Evolutionary conservation across 1,140 invertebrate species (phyloP).

Genomic region (Bursaphelenchus mucronatus): DNA sequence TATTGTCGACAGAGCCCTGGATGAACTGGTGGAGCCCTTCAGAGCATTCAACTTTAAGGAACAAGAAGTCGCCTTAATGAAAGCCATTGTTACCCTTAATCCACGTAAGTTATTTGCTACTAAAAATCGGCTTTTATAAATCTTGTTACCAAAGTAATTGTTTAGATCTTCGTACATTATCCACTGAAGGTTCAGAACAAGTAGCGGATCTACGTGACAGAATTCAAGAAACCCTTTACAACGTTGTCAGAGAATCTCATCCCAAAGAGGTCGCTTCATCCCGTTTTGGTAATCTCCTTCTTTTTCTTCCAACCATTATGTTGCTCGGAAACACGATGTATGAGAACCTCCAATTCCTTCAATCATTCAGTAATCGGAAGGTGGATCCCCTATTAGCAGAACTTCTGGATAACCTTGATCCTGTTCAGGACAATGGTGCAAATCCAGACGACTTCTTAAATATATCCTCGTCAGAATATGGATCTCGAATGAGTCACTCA

Average conservation of each 20-base stretch:
- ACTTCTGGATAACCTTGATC: conserved; percentile 46
- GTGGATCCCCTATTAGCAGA: conserved; percentile 55
- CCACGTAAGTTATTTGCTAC: conserved; percentile 40
- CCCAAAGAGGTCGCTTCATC: conserved; percentile 60
- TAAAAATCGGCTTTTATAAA: no score
- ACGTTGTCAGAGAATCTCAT: conserved; percentile 60
- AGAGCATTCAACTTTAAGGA: conserved; percentile 58
- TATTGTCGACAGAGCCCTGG: conserved; percentile 55
- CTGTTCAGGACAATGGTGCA: conserved; percentile 38
- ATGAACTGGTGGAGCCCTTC: conserved; percentile 56
- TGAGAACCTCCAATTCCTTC: conserved; percentile 58
- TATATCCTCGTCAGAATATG: conserved; percentile 4
- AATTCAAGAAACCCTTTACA: conserved; percentile 59
- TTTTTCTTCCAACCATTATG: conserved; percentile 58
- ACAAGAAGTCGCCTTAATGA: conserved; percentile 58
- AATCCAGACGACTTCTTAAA: conserved; percentile 34
- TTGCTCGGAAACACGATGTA: conserved; percentile 51
- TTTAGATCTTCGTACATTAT: conserved; percentile 50
- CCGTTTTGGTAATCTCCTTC: conserved; percentile 55
- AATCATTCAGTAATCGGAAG: conserved; percentile 53
- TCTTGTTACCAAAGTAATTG: not conserved
- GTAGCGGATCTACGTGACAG: conserved; percentile 55
- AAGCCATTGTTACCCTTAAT: conserved; percentile 57
- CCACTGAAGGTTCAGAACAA: conserved; percentile 53
- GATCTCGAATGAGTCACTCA: conserved; percentile 30